phyloP scores from a whole-genome alignment of 1,140 invertebrate species.

The Phortica variegata region DNA sequence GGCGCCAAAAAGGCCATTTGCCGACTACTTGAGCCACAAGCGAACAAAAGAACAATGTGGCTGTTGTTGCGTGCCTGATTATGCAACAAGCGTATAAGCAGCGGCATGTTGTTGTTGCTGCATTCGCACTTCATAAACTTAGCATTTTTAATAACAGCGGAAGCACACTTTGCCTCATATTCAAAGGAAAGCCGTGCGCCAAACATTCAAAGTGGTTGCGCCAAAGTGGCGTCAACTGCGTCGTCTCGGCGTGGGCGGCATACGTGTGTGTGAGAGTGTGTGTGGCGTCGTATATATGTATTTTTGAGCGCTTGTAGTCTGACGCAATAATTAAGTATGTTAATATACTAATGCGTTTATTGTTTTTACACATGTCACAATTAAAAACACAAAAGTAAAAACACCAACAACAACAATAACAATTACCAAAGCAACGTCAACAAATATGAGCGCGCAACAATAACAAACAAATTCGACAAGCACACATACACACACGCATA shows the following conservation, averaged over 20 bases:
- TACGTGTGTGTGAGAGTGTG: no score
- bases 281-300: background rate
- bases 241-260: background rate
- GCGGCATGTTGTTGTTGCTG: slow-evolving; percentile 3
- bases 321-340: slow-evolving; percentile 54
- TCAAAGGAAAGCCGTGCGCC: background rate
- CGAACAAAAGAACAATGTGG: slow-evolving; percentile 7
- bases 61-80: no score
- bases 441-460: slow-evolving; percentile 8
- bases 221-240: slow-evolving; percentile 25
- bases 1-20: slow-evolving; percentile 38
- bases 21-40: slow-evolving; percentile 34
- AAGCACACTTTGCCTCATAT: background rate
- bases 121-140: slow-evolving; percentile 51
- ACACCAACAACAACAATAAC: slow-evolving; percentile 26
- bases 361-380: slow-evolving; percentile 21
- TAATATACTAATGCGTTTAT: slow-evolving; percentile 37
- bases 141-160: slow-evolving; percentile 30
- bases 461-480: slow-evolving; percentile 9
- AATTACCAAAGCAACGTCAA: slow-evolving; percentile 1
- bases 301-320: slow-evolving; percentile 23
- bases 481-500: slow-evolving; percentile 18
- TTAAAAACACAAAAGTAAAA: no score
- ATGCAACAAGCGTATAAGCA: no score
- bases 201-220: slow-evolving; percentile 9